Percentiles rank a stretch among this genome's conserved stretches.
These are phyloP conservation scores for Lissonota sp. DNA, from an alignment of 2,888 invertebrate species.

Conservation along the genomic window DNA sequence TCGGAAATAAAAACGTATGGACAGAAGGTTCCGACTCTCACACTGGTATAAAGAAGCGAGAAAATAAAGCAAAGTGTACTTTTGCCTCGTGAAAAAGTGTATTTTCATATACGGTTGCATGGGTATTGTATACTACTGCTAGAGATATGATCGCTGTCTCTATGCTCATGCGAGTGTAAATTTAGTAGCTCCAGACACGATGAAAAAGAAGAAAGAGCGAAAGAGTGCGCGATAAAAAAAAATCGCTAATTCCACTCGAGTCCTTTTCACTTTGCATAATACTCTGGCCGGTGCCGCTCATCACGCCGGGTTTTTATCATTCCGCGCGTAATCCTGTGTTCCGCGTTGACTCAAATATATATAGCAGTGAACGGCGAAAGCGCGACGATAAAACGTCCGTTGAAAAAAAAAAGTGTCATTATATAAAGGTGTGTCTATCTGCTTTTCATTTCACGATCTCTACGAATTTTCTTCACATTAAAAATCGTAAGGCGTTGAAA, in stretches of 20 bases:
- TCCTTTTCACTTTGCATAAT: conserved; percentile 54
- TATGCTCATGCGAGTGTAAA: conserved; percentile 4
- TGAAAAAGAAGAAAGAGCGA: conserved; percentile 8
- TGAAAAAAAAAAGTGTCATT: no score
- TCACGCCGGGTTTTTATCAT: conserved; percentile 25
- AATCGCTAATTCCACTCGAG: conserved; percentile 59
- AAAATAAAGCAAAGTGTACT: no score
- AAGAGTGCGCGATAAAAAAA: conserved; percentile 34
- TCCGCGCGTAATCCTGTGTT: conserved; percentile 23
- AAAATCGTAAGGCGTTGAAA: no score
- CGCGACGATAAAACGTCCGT: neutral
- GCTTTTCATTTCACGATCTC: no score
- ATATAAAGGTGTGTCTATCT: no score
- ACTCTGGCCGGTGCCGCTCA: conserved; percentile 23
- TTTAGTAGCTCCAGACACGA: conserved; percentile 5
- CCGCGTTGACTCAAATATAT: conserved; percentile 5
- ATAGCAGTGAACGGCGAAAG: conserved; percentile 20
- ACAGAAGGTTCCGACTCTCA: no score
- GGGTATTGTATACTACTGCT: conserved; percentile 41
- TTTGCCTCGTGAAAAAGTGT: conserved; percentile 20
- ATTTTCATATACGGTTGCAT: conserved; percentile 20
- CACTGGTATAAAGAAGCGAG: no score
- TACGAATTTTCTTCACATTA: no score
- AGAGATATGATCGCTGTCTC: conserved; percentile 28
- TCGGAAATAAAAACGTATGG: no score